Evolutionary conservation across 2,888 invertebrate genomes (phyloP), one percentile per base, ranked within the genome.

Genomic region (Sphaerophoria taeniata): DNA sequence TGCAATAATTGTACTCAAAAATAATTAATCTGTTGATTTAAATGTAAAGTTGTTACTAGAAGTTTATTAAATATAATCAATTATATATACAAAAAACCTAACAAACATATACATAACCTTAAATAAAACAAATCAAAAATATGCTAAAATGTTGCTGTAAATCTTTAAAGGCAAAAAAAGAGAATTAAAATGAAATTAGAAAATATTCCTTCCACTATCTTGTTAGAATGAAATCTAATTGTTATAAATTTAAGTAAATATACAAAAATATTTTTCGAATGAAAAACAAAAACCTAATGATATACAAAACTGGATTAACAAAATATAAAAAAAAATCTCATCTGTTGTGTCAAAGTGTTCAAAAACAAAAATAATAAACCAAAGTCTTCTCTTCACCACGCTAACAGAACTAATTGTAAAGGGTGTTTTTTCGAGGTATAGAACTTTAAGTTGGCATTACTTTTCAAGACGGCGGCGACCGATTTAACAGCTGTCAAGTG

Each of bases 171-270:
- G 47, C 9, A 33, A 33, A 73, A 70, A 43, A 43, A 43, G 9
- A 43, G 9, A 43, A 43, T 43, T 6, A 43, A 7, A 39, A 43
- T 6, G 9, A 43, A 7, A 39, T 83, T 78, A 70, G 65, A 56
- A 83, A 70, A 58, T 83, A 72, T 76, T 76, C 70, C 80, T 80
- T 80, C 80, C 70, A 75, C 58, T 70, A 31, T 70, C 70, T 71
- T 51, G 63, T 72, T 73, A 53, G n/a, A 60, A 24, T 24, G 24
- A 24, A 60, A n/a, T 60, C 79, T 69, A 55, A 55, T 72, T 70
- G 60, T 61, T 63, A 49, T 77, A 43, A 43, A 63, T 49, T 63
- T 12, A 4, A 49, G 24, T 33, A 9, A 43, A 7, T 67, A 36
- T 55, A 70, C 70, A 73, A 73, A 9, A 43, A 61, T 2, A 14